Conservation (phyloP, 2,888 invertebrate species). For the Mycogona germanica region DNA sequence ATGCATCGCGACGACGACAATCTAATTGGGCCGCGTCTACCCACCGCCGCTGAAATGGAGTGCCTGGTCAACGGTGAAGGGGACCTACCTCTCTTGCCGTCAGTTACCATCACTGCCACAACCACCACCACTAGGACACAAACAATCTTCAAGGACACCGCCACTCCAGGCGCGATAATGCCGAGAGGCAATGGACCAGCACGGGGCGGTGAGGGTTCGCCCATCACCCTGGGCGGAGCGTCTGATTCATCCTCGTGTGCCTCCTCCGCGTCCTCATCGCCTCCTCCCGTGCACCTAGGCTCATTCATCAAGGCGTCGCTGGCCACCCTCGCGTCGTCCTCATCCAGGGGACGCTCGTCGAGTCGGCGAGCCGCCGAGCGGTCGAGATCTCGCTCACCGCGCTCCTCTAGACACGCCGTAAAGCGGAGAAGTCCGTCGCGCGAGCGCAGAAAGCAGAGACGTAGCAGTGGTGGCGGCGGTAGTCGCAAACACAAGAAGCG, state of each 20-base stretch:
- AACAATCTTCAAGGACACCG: neutral
- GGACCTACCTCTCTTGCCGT: neutral
- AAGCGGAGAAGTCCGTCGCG: neutral
- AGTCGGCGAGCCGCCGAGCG: neutral
- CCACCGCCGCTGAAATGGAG: conserved; percentile 10
- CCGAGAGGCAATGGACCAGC: neutral
- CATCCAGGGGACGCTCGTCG: neutral
- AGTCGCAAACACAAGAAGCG: neutral
- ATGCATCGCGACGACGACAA: conserved; percentile 30
- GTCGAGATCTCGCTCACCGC: neutral
- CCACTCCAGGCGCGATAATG: too few species aligned
- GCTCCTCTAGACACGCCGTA: too few species aligned
- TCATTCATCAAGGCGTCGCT: neutral
- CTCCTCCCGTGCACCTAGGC: neutral
- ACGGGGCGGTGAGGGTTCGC: neutral
- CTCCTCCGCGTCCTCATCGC: neutral
- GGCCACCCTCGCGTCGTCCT: neutral
- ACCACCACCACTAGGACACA: neutral
- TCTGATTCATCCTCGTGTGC: neutral
- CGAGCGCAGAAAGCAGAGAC: neutral
- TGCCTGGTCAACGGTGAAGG: neutral
- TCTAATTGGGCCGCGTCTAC: conserved; percentile 17
- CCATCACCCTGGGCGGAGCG: neutral
- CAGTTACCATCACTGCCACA: neutral
- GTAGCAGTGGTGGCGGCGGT: neutral